These are phyloP conservation scores for Jaculus jaculus DNA, from an alignment of 2,113 vertebrate genomes.

Conservation along the genomic window DNA sequence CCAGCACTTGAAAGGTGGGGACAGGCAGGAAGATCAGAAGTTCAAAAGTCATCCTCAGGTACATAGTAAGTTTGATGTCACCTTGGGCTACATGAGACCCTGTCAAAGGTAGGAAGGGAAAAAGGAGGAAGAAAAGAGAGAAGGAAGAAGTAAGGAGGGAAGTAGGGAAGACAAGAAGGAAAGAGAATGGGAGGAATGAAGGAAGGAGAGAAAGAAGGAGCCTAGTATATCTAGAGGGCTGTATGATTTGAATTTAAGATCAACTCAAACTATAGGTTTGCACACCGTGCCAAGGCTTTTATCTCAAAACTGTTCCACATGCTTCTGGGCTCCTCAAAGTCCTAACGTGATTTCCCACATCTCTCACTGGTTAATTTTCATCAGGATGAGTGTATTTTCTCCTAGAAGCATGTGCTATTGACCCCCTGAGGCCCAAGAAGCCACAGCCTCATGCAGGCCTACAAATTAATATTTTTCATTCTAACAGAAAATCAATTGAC, in stretches of 20 bases:
- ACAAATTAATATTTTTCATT: not conserved
- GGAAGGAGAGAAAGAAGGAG: not conserved
- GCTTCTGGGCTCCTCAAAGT: not conserved
- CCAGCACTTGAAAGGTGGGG: too few species aligned
- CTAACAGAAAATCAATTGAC: too few species aligned
- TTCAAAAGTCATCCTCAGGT: too few species aligned
- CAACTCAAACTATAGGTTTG: not conserved
- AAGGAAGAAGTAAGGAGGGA: not conserved
- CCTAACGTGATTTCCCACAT: not conserved
- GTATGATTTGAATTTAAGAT: not conserved
- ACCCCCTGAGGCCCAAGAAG: not conserved
- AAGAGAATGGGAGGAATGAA: not conserved
- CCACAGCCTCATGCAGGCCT: not conserved
- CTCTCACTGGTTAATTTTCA: not conserved
- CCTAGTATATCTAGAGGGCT: not conserved
- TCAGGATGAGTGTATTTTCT: not conserved
- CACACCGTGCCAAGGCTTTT: not conserved
- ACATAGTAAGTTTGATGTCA: too few species aligned
- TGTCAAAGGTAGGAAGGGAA: not conserved
- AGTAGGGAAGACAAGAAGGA: too few species aligned
- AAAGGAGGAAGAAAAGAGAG: not conserved
- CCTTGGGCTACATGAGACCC: not conserved
- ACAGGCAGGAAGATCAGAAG: too few species aligned
- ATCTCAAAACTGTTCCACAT: not conserved
- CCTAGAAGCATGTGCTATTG: accelerated